Conservation (phyloP, 2,797 vertebrate species). For the Crax fasciolata region DNA sequence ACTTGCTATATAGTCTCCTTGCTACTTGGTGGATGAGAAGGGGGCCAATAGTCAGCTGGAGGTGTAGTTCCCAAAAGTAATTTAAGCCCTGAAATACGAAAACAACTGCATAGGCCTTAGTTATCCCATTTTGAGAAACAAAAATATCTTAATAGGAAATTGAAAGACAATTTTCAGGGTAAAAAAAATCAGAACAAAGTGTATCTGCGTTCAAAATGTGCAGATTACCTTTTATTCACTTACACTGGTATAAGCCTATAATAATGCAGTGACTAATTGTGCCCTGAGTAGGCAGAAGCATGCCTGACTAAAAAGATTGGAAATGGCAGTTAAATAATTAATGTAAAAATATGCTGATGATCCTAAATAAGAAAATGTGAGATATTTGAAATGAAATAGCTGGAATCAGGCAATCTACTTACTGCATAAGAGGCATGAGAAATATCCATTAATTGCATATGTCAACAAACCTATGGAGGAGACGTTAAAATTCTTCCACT, state of each 20-base stretch:
- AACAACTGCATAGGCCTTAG: not conserved
- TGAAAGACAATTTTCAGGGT: constrained; percentile 1
- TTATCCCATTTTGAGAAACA: not conserved
- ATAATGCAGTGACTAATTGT: constrained; percentile 49
- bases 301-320: constrained; percentile 14
- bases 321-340: constrained; percentile 60
- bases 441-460: not conserved
- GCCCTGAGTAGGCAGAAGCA: constrained; percentile 29
- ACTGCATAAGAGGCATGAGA: not conserved
- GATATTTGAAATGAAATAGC: not conserved
- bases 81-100: not conserved
- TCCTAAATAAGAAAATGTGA: constrained; percentile 44
- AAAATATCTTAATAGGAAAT: not conserved
- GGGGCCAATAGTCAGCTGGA: not conserved
- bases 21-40: not conserved
- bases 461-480: not conserved
- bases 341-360: constrained; percentile 43
- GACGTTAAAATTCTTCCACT: not conserved
- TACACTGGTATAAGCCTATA: constrained; percentile 30
- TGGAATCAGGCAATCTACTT: constrained; percentile 15
- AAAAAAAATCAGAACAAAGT: constrained; percentile 44
- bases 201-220: not conserved
- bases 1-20: not conserved
- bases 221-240: constrained; percentile 30
- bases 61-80: not conserved